phyloP scores from a whole-genome alignment of 2,113 vertebrate genomes.

The Sarotherodon lohbergeri region DNA sequence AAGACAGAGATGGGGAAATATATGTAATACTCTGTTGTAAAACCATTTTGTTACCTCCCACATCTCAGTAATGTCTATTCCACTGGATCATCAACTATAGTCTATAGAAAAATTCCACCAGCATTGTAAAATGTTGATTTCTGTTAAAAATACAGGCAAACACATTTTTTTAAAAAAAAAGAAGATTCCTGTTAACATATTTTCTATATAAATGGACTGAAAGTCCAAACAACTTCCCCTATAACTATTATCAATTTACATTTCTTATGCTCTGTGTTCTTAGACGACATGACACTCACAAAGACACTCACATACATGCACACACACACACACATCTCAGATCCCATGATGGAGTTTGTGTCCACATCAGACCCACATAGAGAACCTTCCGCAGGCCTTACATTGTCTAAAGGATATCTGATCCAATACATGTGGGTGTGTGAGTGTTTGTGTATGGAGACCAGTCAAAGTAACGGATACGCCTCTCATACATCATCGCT shows the following conservation, averaged over 20 bases:
- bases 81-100: background rate
- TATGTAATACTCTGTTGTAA: background rate
- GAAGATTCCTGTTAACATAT: background rate
- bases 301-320: background rate
- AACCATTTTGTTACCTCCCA: background rate
- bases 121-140: background rate
- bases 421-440: slow-evolving; percentile 9
- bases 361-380: slow-evolving; percentile 14
- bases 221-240: background rate
- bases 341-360: background rate
- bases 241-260: background rate
- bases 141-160: background rate
- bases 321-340: background rate
- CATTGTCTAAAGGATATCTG: slow-evolving; percentile 50
- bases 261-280: background rate
- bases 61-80: background rate
- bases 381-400: slow-evolving; percentile 14
- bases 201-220: background rate
- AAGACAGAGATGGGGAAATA: background rate
- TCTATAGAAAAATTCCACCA: background rate
- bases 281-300: background rate
- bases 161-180: rapidly evolving
- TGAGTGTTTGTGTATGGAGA: slow-evolving; percentile 14
- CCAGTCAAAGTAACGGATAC: slow-evolving; percentile 33
- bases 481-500: slow-evolving; percentile 40